A percentile compares a stretch with the other conserved stretches of the same genome.
These are phyloP conservation scores for Triplophysa rosa DNA, from an alignment of 2,113 vertebrate genomes.

Conservation along the genomic window DNA sequence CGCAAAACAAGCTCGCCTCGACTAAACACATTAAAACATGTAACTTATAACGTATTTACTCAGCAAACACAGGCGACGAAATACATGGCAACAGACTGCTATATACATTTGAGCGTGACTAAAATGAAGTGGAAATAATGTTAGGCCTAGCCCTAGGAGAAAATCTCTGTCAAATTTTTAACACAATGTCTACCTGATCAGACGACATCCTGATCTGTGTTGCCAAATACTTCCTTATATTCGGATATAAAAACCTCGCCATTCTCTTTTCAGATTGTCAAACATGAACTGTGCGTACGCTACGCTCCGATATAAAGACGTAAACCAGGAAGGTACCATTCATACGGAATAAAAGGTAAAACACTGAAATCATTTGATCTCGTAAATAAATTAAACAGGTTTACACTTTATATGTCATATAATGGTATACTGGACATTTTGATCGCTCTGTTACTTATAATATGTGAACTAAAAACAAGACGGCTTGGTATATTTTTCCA, in stretches of 20 bases:
- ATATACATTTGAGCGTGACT: neutral
- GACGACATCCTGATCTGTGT: slow-evolving; percentile 74
- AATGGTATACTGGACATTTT: neutral
- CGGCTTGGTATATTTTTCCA: neutral
- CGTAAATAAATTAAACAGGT: too few relatives aligned
- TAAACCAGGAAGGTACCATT: slow-evolving; percentile 60
- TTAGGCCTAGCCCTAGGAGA: neutral
- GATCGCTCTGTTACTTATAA: neutral
- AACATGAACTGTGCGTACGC: slow-evolving; percentile 7
- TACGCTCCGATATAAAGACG: slow-evolving; percentile 59
- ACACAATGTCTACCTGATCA: slow-evolving; percentile 68
- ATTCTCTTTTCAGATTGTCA: slow-evolving; percentile 48
- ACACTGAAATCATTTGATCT: neutral
- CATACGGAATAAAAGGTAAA: slow-evolving; percentile 19
- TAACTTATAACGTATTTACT: neutral
- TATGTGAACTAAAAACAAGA: neutral
- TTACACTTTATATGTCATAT: neutral
- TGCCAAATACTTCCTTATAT: slow-evolving; percentile 61
- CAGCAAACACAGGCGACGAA: neutral
- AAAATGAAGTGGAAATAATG: neutral
- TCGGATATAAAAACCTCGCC: slow-evolving; percentile 68
- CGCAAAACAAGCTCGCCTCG: neutral
- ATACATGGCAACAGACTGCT: neutral
- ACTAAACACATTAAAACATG: neutral
- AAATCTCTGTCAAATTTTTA: neutral